phyloP scores from a whole-genome alignment of 1,140 invertebrate species.

The Diplogasteroides magnus region DNA sequence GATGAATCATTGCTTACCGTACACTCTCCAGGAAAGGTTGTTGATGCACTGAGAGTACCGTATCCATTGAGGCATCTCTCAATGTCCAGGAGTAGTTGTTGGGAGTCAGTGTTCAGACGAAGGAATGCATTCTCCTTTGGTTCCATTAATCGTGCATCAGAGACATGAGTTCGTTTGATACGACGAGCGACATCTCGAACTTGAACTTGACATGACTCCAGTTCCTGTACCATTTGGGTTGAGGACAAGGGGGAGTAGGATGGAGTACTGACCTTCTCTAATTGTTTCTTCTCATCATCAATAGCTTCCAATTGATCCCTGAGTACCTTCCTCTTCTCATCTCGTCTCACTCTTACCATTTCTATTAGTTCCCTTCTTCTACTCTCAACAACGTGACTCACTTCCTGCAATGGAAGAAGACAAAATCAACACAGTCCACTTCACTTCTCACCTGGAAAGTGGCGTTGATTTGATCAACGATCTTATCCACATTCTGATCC shows the following conservation, averaged over 20 bases:
- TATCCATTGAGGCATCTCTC: constrained; percentile 19
- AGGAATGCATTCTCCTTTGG: constrained; percentile 29
- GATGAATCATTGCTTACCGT: not conserved
- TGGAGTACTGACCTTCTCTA: constrained; percentile 21
- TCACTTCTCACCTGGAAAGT: constrained; percentile 15
- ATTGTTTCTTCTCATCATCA: constrained; percentile 27
- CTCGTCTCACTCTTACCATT: constrained; percentile 19
- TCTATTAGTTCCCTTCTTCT: constrained; percentile 25
- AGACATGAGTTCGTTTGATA: not conserved
- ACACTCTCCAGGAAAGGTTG: constrained; percentile 18
- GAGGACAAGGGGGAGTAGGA: not conserved
- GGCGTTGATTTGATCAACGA: constrained; percentile 28
- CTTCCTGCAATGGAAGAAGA: constrained; percentile 18
- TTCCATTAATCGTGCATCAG: not conserved
- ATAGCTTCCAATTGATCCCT: constrained; percentile 28
- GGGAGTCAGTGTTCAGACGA: constrained; percentile 17
- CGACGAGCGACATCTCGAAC: not conserved
- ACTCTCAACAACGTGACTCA: constrained; percentile 23
- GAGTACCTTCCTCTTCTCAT: constrained; percentile 29
- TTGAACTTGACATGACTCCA: not conserved
- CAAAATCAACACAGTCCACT: not conserved
- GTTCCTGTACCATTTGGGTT: not conserved
- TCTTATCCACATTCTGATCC: constrained; percentile 27
- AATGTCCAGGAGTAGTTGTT: constrained; percentile 16
- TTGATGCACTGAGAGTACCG: constrained; percentile 24